These are phyloP conservation scores for Neodon shergylaensis DNA, from an alignment of 2,113 vertebrate genomes.

Conservation along the genomic window DNA sequence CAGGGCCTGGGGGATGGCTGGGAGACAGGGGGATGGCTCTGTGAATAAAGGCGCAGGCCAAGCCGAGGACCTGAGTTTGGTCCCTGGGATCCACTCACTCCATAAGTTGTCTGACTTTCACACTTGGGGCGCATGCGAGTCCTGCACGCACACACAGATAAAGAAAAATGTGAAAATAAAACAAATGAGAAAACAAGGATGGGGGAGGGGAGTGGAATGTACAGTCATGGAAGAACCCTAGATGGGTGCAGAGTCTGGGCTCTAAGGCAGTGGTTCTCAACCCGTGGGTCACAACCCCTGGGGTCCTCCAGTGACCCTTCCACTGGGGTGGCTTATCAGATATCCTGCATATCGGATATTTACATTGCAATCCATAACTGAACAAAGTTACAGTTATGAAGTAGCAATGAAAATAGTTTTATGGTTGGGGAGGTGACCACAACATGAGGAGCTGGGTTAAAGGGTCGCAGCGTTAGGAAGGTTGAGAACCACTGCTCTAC, in stretches of 20 bases:
- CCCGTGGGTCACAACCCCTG: background rate
- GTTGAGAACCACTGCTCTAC: background rate
- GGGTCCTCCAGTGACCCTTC: background rate
- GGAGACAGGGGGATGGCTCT: background rate
- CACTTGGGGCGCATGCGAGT: no score
- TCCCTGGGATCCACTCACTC: background rate
- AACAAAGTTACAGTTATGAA: background rate
- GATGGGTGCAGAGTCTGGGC: background rate
- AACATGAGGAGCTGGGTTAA: background rate
- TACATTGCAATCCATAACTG: background rate
- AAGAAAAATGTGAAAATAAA: background rate
- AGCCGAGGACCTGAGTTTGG: background rate
- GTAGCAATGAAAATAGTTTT: background rate
- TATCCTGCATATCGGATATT: no score
- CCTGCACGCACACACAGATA: background rate
- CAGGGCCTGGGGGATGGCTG: background rate
- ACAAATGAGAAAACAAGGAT: background rate
- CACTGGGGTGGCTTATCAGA: background rate
- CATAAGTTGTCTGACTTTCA: no score
- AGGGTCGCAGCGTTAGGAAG: rapidly evolving
- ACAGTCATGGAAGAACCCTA: background rate
- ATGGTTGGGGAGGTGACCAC: no score
- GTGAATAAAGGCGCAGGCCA: background rate
- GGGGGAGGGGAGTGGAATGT: background rate
- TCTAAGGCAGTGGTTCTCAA: background rate